Conservation (phyloP, 2,888 invertebrate species). For the Neuroscelio doddi region DNA sequence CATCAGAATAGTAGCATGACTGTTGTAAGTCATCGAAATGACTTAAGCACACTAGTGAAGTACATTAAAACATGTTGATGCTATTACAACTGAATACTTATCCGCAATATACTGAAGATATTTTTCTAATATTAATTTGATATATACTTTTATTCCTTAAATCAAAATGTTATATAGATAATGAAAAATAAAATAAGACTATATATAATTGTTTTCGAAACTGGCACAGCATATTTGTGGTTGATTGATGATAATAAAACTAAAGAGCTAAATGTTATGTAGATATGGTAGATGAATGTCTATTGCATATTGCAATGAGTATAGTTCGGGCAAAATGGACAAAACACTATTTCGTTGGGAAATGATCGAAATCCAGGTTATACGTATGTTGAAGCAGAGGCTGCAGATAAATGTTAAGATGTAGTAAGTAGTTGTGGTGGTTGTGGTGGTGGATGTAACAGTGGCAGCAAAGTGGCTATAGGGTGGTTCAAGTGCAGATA, state of each 20-base stretch:
- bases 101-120: too few species aligned
- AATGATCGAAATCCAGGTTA: conserved; percentile 40
- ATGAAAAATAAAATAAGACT: neutral
- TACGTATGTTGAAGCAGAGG: conserved; percentile 17
- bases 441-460: conserved; percentile 23
- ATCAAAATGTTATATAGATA: too few species aligned
- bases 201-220: neutral
- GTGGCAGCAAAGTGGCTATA: conserved; percentile 26
- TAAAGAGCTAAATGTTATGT: neutral
- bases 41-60: too few species aligned
- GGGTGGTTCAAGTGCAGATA: conserved; percentile 18
- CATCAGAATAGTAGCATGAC: too few species aligned
- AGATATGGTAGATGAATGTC: neutral
- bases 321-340: too few species aligned
- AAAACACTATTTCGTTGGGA: conserved; percentile 32
- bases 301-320: neutral
- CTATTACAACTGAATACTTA: too few species aligned
- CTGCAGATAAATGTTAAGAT: conserved; percentile 22
- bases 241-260: neutral
- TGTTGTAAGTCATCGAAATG: too few species aligned
- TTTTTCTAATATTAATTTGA: too few species aligned
- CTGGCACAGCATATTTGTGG: neutral
- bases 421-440: too few species aligned
- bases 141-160: too few species aligned
- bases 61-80: too few species aligned